Evolutionary conservation across 2,888 invertebrate genomes (phyloP), one percentile per base, ranked within the genome.

Genomic region (Crocallis elinguaria): DNA sequence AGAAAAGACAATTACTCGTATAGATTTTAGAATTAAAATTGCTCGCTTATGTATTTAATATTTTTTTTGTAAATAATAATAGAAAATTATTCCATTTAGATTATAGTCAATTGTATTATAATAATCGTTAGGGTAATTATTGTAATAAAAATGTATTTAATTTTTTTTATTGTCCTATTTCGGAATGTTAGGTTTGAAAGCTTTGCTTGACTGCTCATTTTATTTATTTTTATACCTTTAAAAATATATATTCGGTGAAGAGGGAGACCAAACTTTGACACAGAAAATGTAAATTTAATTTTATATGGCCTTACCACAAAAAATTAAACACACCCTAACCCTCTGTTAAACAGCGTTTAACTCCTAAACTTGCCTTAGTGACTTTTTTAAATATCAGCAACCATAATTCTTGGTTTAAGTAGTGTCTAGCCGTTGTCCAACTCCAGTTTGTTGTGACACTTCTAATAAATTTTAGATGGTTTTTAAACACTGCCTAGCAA

Each of bases 81-180:
- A 38, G 48, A 48, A 54, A 74, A 83, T 82, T 85, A 88, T 89
- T 88, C 89, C 88, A 88, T 73, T 79, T 89, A 88, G 88, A 68
- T 68, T 57, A 71, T 88, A 89, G 86, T 79, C 75, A 81, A 82
- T 80, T 90, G 89, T 90, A 88, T 86, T 86, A 89, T 87, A 75
- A 83, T 88, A n/a, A 88, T 83, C 77, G 75, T 68, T 88, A 88
- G 85, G 55, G 59, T 86, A 84, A 77, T 67, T 68, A 69, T 71
- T 43, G 71, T 79, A 76, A 63, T 71, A 75, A 65, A 74, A 77
- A 72, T 78, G 73, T 82, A 80, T 80, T 82, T 81, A 53, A 75
- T 82, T 77, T 76, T 75, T 77, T 77, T 63, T 74, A 71, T 74
- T 70, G 61, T 65, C 41, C 25, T 21, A 33, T 21, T n/a, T 39